Percentiles rank a stretch among this genome's conserved stretches.
These are phyloP conservation scores for Corythoichthys haematopterus DNA, from an alignment of 2,113 vertebrate species.

Conservation along the genomic window DNA sequence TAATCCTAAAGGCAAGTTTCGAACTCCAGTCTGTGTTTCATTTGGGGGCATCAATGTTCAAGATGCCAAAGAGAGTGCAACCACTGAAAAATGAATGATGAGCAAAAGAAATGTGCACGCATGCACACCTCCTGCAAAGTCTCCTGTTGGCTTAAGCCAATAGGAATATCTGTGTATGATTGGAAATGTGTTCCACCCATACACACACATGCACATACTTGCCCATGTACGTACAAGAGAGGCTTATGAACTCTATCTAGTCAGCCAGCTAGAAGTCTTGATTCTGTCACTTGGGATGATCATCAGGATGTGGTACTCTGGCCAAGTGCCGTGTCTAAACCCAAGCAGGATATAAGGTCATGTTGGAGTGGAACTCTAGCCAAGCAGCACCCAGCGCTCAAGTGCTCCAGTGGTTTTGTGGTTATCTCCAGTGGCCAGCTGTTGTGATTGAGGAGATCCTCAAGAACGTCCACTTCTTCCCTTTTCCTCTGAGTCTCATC, in stretches of 20 bases:
- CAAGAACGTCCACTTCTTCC: constrained; percentile 51
- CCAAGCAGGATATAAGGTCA: constrained; percentile 69
- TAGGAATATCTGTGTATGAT: constrained; percentile 44
- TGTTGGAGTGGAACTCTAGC: constrained; percentile 69
- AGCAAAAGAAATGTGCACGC: constrained; percentile 22
- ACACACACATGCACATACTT: constrained; percentile 25
- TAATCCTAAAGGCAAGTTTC: constrained; percentile 58
- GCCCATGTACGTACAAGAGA: constrained; percentile 18
- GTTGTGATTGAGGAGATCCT: constrained; percentile 58
- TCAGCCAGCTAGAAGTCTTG: constrained; percentile 59
- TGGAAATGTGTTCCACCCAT: constrained; percentile 56
- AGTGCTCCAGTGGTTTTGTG: constrained; percentile 70
- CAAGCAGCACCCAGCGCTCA: constrained; percentile 66
- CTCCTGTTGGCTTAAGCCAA: constrained; percentile 21
- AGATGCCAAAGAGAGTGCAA: constrained; percentile 31
- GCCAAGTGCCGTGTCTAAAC: constrained; percentile 56
- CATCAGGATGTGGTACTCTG: constrained; percentile 63
- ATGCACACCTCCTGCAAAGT: constrained; percentile 28
- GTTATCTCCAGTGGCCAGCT: constrained; percentile 70
- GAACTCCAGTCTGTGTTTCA: constrained; percentile 28
- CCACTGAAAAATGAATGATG: constrained; percentile 48
- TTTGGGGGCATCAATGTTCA: constrained; percentile 3
- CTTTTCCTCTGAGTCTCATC: constrained; percentile 44
- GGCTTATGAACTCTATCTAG: constrained; percentile 63
- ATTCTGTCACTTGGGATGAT: constrained; percentile 68